These are phyloP conservation scores for Anser cygnoides DNA, from an alignment of 2,113 vertebrate species.

Conservation along the genomic window DNA sequence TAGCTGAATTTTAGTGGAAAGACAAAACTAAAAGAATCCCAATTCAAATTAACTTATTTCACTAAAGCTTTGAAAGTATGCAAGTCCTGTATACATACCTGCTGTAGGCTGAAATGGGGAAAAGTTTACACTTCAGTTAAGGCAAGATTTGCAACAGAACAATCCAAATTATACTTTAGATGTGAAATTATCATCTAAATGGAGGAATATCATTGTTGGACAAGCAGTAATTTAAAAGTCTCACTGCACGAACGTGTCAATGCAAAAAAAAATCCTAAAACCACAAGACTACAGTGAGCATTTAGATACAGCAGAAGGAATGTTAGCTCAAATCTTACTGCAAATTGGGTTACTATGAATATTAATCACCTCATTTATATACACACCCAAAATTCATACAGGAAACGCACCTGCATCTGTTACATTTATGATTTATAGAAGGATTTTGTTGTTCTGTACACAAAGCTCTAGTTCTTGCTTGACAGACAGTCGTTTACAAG, in stretches of 20 bases:
- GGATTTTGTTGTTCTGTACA: not conserved
- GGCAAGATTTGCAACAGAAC: not conserved
- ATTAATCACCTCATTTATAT: not conserved
- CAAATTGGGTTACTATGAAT: not conserved
- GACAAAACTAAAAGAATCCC: not conserved
- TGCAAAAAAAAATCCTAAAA: not conserved
- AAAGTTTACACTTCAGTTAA: not conserved
- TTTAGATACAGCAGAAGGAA: accelerated
- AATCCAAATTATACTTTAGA: not conserved
- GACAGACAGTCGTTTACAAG: not conserved
- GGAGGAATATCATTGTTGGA: not conserved
- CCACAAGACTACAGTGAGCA: not conserved
- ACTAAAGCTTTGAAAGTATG: not conserved
- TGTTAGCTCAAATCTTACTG: not conserved
- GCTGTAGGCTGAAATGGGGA: not conserved
- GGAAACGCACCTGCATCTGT: not conserved
- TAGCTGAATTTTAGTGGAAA: not conserved
- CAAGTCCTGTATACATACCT: not conserved
- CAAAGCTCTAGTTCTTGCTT: not conserved
- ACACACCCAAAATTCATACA: not conserved
- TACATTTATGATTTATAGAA: not conserved
- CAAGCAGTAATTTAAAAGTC: not conserved
- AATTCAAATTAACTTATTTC: not conserved
- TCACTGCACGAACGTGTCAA: not conserved
- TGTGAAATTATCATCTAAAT: not conserved